Conservation (phyloP, 2,113 vertebrate species). For the Prietella phreatophila region DNA sequence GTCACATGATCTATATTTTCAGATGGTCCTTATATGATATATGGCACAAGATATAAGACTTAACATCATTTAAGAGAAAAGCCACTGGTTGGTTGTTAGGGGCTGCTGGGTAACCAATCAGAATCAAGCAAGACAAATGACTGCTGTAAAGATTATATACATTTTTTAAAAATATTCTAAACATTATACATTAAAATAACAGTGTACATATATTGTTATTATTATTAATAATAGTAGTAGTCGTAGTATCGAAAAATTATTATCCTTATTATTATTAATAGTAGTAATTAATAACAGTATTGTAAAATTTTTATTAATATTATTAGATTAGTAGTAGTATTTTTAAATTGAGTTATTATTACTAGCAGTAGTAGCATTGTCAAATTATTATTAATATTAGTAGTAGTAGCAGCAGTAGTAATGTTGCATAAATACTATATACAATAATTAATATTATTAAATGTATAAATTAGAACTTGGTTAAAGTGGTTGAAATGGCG, state of each 20-base stretch:
- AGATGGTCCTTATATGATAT: neutral
- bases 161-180: neutral
- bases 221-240: neutral
- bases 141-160: neutral
- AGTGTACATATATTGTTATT: neutral
- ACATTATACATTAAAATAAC: neutral
- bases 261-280: too few relatives aligned
- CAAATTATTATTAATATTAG: too few relatives aligned
- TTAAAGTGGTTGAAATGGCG: too few relatives aligned
- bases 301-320: too few relatives aligned
- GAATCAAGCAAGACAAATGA: neutral
- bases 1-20: neutral
- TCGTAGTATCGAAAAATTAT: too few relatives aligned
- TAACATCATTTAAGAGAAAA: neutral
- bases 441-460: neutral
- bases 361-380: too few relatives aligned
- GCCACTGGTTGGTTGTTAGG: neutral
- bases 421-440: too few relatives aligned
- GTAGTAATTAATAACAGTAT: too few relatives aligned
- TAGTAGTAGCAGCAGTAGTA: too few relatives aligned
- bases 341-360: too few relatives aligned
- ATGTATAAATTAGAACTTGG: too few relatives aligned
- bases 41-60: neutral
- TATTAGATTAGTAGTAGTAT: too few relatives aligned
- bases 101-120: neutral